Percentiles rank a stretch among this genome's conserved stretches.
phyloP scores from a whole-genome alignment of 2,113 vertebrate genomes.

The Tyrannus savana region DNA sequence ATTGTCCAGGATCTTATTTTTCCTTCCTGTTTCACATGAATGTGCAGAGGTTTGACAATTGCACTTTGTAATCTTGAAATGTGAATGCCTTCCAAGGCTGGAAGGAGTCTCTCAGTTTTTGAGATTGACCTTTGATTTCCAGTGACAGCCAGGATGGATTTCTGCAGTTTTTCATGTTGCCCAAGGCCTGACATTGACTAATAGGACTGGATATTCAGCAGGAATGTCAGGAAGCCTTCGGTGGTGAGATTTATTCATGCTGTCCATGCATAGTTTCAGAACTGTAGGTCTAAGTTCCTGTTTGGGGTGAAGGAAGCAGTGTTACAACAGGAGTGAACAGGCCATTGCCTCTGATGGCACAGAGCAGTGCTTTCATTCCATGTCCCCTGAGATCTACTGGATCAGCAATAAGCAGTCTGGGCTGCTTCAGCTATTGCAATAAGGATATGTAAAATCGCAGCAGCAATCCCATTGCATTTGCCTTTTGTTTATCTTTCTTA shows the following conservation, averaged over 20 bases:
- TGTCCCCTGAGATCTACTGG: not conserved
- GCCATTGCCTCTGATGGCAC: not conserved
- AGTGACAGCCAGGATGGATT: constrained; percentile 54
- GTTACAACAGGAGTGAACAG: not conserved
- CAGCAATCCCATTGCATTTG: not conserved
- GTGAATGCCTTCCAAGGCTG: constrained; percentile 29
- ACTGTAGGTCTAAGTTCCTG: constrained; percentile 9
- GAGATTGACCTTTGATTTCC: constrained; percentile 53
- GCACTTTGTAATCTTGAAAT: constrained; percentile 32
- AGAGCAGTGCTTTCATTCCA: not conserved
- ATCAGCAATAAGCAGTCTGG: not conserved
- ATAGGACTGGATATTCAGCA: constrained; percentile 42
- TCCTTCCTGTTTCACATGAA: constrained; percentile 31
- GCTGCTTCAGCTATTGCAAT: not conserved
- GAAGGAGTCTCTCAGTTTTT: constrained; percentile 23
- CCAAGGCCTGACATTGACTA: constrained; percentile 43
- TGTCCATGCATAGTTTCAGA: not conserved
- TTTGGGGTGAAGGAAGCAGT: not conserved
- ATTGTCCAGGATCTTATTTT: constrained; percentile 50
- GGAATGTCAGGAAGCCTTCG: not conserved
- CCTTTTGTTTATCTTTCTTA: constrained; percentile 27
- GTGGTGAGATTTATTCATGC: constrained; percentile 46
- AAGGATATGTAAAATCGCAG: not conserved
- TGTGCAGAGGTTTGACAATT: constrained; percentile 11
- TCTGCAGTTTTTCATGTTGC: constrained; percentile 44